A percentile compares a stretch with the other conserved stretches of the same genome.
Conservation (phyloP, 2,888 invertebrate genomes). For the Tiliacea aurago region DNA sequence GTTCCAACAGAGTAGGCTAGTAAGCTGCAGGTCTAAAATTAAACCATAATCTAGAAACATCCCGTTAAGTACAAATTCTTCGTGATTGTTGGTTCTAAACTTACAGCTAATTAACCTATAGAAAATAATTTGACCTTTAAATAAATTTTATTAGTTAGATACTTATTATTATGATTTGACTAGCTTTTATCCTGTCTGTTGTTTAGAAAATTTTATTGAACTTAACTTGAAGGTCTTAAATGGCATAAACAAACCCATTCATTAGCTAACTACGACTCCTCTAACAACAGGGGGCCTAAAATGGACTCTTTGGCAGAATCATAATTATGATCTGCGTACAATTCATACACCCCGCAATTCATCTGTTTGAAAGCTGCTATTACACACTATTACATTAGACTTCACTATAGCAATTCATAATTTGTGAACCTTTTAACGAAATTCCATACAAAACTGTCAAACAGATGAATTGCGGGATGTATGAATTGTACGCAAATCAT, state of each 20-base stretch:
- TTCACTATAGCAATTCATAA: too few species aligned
- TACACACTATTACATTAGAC: too few species aligned
- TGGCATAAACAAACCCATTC: not conserved
- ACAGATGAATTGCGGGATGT: too few species aligned
- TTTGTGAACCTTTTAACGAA: too few species aligned
- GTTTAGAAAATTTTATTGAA: not conserved
- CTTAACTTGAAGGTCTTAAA: not conserved
- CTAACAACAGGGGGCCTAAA: too few species aligned
- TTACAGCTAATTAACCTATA: constrained; percentile 42
- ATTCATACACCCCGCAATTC: too few species aligned
- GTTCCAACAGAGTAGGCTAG: not conserved
- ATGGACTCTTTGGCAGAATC: too few species aligned
- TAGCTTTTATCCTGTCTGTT: constrained; percentile 30
- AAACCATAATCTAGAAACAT: constrained; percentile 24
- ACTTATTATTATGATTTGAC: constrained; percentile 38
- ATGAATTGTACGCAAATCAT: too few species aligned
- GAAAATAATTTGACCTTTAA: constrained; percentile 48
- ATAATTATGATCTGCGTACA: too few species aligned
- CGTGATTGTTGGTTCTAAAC: constrained; percentile 24
- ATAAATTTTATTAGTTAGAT: constrained; percentile 28
- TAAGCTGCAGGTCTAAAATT: constrained; percentile 27
- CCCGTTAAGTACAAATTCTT: constrained; percentile 25
- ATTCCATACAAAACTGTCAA: too few species aligned
- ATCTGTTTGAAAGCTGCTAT: too few species aligned
- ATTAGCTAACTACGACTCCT: not conserved